Percentiles rank a stretch among this genome's conserved stretches.
These are phyloP conservation scores for Lampropteryx suffumata DNA, from an alignment of 2,888 invertebrate genomes.

Conservation along the genomic window DNA sequence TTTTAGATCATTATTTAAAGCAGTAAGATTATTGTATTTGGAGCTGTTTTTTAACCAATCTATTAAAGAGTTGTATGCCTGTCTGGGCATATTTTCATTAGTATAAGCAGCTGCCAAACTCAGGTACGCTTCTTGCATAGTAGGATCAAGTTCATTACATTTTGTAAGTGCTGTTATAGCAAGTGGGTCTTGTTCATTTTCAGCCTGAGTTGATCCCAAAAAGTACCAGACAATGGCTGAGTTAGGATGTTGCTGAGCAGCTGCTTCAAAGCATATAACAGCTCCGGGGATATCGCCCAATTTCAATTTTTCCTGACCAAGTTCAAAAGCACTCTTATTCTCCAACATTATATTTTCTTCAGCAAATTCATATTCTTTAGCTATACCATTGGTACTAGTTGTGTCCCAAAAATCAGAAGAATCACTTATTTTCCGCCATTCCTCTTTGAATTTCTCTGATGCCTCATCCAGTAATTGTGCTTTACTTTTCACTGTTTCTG, in stretches of 20 bases:
- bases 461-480: constrained; percentile 75
- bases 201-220: constrained; percentile 96
- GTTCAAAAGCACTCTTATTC: constrained; percentile 89
- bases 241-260: constrained; percentile 91
- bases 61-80: constrained; percentile 91
- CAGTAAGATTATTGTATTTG: constrained; percentile 89
- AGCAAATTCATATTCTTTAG: constrained; percentile 89
- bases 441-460: constrained; percentile 86
- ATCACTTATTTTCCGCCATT: constrained; percentile 90
- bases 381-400: constrained; percentile 68
- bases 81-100: constrained; percentile 96
- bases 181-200: constrained; percentile 98
- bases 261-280: constrained; percentile 97
- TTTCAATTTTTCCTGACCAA: constrained; percentile 91
- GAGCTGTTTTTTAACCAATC: constrained; percentile 91
- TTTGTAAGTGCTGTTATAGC: constrained; percentile 96
- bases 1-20: constrained; percentile 72
- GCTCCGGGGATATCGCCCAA: constrained; percentile 97
- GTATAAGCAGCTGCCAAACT: constrained; percentile 96
- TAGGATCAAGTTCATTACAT: constrained; percentile 90
- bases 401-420: constrained; percentile 87
- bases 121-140: constrained; percentile 92
- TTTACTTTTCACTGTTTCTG: constrained; percentile 64
- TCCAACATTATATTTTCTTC: constrained; percentile 94
- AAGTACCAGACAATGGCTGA: constrained; percentile 93